Percentiles rank a stretch among this genome's conserved stretches.
phyloP scores from a whole-genome alignment of 2,888 invertebrate species.

The Cremastinae sp. region DNA sequence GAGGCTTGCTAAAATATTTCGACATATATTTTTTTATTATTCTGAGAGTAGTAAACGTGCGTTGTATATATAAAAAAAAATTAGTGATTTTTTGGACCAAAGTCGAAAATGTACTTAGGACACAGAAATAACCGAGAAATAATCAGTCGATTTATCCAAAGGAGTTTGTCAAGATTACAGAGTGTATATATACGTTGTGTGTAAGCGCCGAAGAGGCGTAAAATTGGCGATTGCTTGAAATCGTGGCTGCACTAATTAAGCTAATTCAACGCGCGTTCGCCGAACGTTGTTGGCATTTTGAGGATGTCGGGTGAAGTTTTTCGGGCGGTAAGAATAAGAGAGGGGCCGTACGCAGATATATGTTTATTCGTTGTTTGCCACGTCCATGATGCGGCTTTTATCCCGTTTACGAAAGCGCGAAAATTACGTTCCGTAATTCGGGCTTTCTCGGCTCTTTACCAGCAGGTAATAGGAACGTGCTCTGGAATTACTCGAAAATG shows the following conservation, averaged over 20 bases:
- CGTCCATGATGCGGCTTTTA: constrained; percentile 45
- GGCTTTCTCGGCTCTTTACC: constrained; percentile 11
- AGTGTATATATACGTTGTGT: not conserved
- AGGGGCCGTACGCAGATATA: constrained; percentile 4
- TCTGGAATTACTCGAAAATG: not conserved
- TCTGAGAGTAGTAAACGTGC: no score
- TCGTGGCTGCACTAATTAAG: constrained; percentile 57
- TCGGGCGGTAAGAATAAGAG: not conserved
- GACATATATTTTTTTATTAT: no score
- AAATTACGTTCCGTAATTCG: constrained; percentile 52
- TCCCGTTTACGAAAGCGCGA: constrained; percentile 56
- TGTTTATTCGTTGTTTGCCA: constrained; percentile 20
- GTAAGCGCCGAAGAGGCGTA: constrained; percentile 11
- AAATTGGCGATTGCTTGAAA: constrained; percentile 61
- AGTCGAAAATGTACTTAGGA: no score
- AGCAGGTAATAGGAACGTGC: no score
- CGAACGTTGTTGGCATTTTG: not conserved
- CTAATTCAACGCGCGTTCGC: constrained; percentile 60
- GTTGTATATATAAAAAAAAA: no score
- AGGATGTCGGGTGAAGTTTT: not conserved
- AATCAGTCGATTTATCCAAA: not conserved
- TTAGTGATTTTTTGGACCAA: no score
- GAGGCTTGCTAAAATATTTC: no score
- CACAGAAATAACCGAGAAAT: constrained; percentile 6
- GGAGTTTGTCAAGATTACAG: not conserved